Evolutionary conservation across 2,888 invertebrate species (phyloP), one percentile per base, ranked within the genome.

Genomic region (Mythimna impura): DNA sequence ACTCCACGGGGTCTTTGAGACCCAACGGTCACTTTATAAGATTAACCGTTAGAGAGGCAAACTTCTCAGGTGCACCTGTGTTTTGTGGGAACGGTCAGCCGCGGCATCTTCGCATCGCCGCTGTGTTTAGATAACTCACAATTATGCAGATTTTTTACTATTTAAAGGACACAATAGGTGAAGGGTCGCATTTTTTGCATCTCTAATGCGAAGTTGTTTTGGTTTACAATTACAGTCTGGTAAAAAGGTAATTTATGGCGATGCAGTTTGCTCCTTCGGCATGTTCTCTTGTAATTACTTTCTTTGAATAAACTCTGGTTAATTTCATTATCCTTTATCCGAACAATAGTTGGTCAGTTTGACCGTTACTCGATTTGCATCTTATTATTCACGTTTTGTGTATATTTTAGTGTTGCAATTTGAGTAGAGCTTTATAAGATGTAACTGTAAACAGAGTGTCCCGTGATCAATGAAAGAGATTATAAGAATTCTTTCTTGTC

Each of bases 71-170:
- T 92, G 92, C 94, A 94, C 94, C 93, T 94, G 86, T 77, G 68
- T 58, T 58, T 80, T 88, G 90, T 93, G 94, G 88, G 93, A 94
- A 94, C 86, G 86, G 89, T 85, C 86, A 84, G 90, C 88, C 83
- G 87, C 73, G 78, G 88, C 75, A 89, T 52, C 50, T 52, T 52
- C 50, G 50, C 50, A 52, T n/a, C 20, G 17, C 47, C 47, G 20
- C 30, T 8, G 89, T 88, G 79, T 86, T 87, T 87, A 88, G 89
- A 91, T 94, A 93, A 95, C 92, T 92, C 90, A 94, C 87, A 89
- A 92, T 94, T 94, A 94, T 94, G 94, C 90, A 92, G 88, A 93
- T 93, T 81, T 73, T 77, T 76, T 58, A 80, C 71, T 83, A 88
- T 86, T 89, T 72, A 78, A 66, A 77, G 81, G 84, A 78, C 77